phyloP scores from a whole-genome alignment of 2,113 vertebrate species.

The Bagarius yarrelli region DNA sequence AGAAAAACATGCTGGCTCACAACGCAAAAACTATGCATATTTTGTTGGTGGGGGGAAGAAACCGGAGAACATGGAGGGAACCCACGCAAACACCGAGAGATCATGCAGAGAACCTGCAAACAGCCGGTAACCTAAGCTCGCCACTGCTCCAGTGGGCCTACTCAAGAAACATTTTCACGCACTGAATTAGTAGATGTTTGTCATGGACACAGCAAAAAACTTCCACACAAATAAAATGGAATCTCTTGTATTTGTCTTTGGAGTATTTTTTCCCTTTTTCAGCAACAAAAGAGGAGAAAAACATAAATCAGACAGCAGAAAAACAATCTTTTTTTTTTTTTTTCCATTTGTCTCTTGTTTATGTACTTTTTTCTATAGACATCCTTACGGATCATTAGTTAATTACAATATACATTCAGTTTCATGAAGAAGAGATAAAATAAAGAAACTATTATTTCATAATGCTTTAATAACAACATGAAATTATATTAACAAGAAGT shows the following conservation, averaged over 20 bases:
- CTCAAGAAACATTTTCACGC: neutral
- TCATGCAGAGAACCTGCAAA: neutral
- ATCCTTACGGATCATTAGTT: neutral
- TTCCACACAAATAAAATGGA: neutral
- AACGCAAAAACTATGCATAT: neutral
- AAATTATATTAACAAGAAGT: neutral
- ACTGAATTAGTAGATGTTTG: neutral
- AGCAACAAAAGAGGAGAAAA: neutral
- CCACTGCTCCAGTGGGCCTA: neutral
- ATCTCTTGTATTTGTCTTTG: neutral
- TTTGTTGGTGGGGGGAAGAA: neutral
- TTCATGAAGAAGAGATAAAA: neutral
- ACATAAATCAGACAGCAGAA: slow-evolving; percentile 5
- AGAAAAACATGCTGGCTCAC: neutral
- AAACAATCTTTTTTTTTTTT: neutral
- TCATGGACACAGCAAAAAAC: neutral
- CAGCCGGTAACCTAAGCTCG: neutral
- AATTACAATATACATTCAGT: neutral
- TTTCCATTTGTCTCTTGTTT: neutral
- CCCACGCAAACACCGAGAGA: neutral
- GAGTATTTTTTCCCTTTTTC: neutral
- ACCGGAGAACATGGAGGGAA: neutral
- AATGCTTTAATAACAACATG: neutral
- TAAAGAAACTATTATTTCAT: neutral
- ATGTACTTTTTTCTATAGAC: neutral